Evolutionary conservation across 2,888 invertebrate species (phyloP).

Genomic region (Gymnoscelis rufifasciata): DNA sequence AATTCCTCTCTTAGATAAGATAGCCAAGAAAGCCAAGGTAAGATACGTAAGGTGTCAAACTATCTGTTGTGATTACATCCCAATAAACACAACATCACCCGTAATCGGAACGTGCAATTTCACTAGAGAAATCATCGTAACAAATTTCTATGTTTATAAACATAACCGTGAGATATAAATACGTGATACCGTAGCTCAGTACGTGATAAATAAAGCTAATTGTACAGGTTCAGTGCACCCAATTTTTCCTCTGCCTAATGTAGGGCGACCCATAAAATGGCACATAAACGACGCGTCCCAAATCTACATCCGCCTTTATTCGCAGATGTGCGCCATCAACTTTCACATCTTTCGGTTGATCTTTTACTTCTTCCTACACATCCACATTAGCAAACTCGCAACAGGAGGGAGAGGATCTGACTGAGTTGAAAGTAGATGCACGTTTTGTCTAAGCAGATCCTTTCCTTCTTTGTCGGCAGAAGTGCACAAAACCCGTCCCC

Average conservation of each 20-base stretch:
- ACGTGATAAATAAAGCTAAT: too few relatives aligned
- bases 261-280: slow-evolving; percentile 16
- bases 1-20: slow-evolving; percentile 1
- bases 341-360: slow-evolving; percentile 41
- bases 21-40: slow-evolving; percentile 1
- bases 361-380: slow-evolving; percentile 56
- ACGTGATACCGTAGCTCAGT: background rate
- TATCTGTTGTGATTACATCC: background rate
- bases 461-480: slow-evolving; percentile 86
- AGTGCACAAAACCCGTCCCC: slow-evolving; percentile 32
- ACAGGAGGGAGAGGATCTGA: slow-evolving; percentile 77
- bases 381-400: slow-evolving; percentile 18
- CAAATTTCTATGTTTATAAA: background rate
- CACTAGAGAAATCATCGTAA: background rate
- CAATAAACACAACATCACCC: background rate
- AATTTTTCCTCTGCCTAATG: slow-evolving; percentile 2
- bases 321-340: slow-evolving; percentile 5
- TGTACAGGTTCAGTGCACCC: background rate
- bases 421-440: slow-evolving; percentile 24
- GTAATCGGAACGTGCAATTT: background rate
- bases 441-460: slow-evolving; percentile 63
- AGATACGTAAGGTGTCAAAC: background rate
- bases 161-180: slow-evolving; percentile 1
- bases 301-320: slow-evolving; percentile 14
- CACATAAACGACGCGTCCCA: slow-evolving; percentile 9